Evolutionary conservation across 1,140 invertebrate species (phyloP), one percentile per base, ranked within the genome.

Genomic region (Ctenoplectra terminalis): DNA sequence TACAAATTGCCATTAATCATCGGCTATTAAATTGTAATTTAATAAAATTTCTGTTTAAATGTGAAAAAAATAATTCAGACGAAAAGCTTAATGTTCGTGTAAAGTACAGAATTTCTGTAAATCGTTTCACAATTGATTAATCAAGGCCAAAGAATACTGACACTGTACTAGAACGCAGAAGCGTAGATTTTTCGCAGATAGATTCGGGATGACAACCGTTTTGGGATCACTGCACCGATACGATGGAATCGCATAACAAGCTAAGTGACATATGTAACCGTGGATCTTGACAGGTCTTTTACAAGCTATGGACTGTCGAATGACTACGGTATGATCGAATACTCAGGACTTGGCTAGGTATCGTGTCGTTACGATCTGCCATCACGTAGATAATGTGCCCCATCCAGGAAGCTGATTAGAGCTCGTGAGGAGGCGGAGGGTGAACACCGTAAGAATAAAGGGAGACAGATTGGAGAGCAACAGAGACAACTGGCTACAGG

Each of bases 311-410:
- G 83, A 85, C 76, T 86, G 83, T 79, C 88, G 85, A 84, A 84
- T 81, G 88, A 88, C 87, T 84, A 84, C 81, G 83, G 86, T 88
- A 87, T 75, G 87, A 87, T 90, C 86, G 85, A 88, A 90, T 89
- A 81, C 83, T 71, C 50, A 56, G 81, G 79, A 72, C 85, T 87
- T 89, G 82, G 83, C 86, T 88, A 88, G 87, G 77, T 87, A 87
- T 87, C 85, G 82, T 83, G 85, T 71, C 80, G 90, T 88, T 91
- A 86, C 85, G 86, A 91, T 92, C 87, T 87, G 87, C 89, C 91
- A 92, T 92, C 91, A 91, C 88, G 87, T 89, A 88, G 90, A 92
- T 92, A 91, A 92, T 92, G 81, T 90, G 88, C 91, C 91, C 90
- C 91, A 91, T 91, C 83, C 90, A 92, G 91, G 92, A 92, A 92